phyloP scores from a whole-genome alignment of 2,113 vertebrate genomes.

The Glaucomys volans region DNA sequence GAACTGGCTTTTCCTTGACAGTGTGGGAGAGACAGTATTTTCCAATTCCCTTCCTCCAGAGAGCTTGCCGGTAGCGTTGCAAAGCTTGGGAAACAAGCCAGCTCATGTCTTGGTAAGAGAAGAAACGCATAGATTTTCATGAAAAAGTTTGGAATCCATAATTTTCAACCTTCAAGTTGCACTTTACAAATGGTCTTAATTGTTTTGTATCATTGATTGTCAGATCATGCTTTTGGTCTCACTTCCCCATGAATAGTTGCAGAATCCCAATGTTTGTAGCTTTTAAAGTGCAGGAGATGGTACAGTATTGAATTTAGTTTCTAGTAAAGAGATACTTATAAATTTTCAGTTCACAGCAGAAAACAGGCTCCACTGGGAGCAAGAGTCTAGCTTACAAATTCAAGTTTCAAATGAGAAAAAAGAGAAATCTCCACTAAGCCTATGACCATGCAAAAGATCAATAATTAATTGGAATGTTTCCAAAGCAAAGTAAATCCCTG shows the following conservation, averaged over 20 bases:
- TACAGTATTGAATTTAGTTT: conserved; percentile 29
- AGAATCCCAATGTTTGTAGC: not conserved
- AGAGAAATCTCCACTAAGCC: conserved; percentile 17
- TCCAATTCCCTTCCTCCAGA: not conserved
- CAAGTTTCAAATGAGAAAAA: conserved; percentile 53
- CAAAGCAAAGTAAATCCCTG: not conserved
- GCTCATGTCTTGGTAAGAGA: conserved; percentile 8
- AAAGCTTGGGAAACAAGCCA: conserved; percentile 46
- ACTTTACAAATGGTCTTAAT: conserved; percentile 9
- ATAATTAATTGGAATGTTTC: conserved; percentile 53
- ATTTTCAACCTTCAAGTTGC: not conserved
- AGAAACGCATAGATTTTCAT: conserved; percentile 27
- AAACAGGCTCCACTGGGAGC: not conserved
- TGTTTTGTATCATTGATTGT: conserved; percentile 43
- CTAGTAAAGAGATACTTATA: not conserved
- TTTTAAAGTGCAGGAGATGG: conserved; percentile 1
- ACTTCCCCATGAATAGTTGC: conserved; percentile 35
- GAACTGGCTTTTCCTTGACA: not conserved
- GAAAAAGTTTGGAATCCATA: not conserved
- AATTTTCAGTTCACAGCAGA: conserved; percentile 45
- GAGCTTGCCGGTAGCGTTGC: not conserved
- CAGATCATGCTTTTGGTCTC: conserved; percentile 25
- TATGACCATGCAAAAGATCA: not conserved
- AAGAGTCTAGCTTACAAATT: not conserved
- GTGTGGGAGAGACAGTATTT: not conserved